A percentile compares a stretch with the other conserved stretches of the same genome.
Conservation (phyloP, 2,113 vertebrate genomes). For the Scomber colias region DNA sequence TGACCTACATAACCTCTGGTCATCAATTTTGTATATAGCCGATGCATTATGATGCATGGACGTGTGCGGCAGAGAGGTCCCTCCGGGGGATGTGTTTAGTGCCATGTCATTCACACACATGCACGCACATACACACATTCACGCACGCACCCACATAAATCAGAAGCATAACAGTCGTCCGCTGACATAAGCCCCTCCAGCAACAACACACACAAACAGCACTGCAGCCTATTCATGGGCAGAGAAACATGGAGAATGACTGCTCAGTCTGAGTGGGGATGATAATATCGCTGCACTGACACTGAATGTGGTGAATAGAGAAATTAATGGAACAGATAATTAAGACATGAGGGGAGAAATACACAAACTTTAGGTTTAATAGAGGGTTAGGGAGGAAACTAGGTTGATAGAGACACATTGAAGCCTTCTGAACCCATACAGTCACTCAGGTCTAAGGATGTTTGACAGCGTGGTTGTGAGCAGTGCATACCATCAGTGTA, state of each 20-base stretch:
- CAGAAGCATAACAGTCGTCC: slow-evolving; percentile 42
- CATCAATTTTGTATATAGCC: slow-evolving; percentile 69
- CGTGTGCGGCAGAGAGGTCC: slow-evolving; percentile 25
- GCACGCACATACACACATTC: background rate
- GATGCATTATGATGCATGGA: slow-evolving; percentile 68
- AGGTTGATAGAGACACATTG: slow-evolving; percentile 5
- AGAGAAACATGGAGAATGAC: slow-evolving; percentile 37
- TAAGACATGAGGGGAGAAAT: slow-evolving; percentile 41
- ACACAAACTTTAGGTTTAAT: background rate
- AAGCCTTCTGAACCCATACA: slow-evolving; percentile 13
- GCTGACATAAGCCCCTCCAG: slow-evolving; percentile 58
- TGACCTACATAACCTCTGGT: slow-evolving; percentile 73
- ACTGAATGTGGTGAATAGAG: slow-evolving; percentile 22
- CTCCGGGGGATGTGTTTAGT: slow-evolving; percentile 22
- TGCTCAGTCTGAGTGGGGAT: slow-evolving; percentile 37
- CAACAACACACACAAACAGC: slow-evolving; percentile 54
- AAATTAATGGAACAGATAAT: slow-evolving; percentile 67
- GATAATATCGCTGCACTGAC: slow-evolving; percentile 31
- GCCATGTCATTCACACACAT: slow-evolving; percentile 37
- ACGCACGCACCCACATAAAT: slow-evolving; percentile 51
- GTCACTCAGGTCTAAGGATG: slow-evolving; percentile 37
- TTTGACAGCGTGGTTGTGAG: slow-evolving; percentile 19
- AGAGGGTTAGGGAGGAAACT: background rate
- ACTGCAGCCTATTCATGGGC: slow-evolving; percentile 57
- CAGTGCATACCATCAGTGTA: background rate